A percentile compares a stretch with the other conserved stretches of the same genome.
Conservation (phyloP, 2,888 invertebrate species). For the Branchipolynoe longqiensis region DNA sequence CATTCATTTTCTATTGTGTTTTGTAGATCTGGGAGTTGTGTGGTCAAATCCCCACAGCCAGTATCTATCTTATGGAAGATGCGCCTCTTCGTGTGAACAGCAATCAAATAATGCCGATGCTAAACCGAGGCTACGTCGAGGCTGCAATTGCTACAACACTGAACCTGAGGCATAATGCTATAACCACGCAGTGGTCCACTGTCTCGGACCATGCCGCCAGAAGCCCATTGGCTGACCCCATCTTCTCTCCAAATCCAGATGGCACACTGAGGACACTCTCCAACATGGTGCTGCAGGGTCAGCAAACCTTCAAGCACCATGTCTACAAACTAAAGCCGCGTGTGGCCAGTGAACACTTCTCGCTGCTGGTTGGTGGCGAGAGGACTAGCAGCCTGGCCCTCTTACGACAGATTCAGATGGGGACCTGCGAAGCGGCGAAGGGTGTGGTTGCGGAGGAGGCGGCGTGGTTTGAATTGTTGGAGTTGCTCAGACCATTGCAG, state of each 20-base stretch:
- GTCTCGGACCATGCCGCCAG: neutral
- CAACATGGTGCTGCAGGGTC: neutral
- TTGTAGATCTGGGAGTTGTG: constrained; percentile 22
- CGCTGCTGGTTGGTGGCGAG: constrained; percentile 14
- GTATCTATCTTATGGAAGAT: constrained; percentile 10
- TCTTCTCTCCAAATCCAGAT: neutral
- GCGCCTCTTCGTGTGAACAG: constrained; percentile 1
- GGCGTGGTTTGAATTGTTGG: neutral
- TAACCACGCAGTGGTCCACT: too few species aligned
- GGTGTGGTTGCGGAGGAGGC: neutral
- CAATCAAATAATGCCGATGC: constrained; percentile 5
- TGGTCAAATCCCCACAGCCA: neutral
- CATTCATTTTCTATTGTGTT: neutral
- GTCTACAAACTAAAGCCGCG: constrained; percentile 8
- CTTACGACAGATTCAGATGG: neutral
- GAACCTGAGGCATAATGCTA: neutral
- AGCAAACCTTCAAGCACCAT: neutral
- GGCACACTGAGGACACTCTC: neutral
- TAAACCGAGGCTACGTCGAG: constrained; percentile 22
- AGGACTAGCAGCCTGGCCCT: neutral
- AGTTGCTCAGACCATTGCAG: neutral
- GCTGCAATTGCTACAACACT: neutral
- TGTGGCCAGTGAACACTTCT: neutral
- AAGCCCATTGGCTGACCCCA: neutral
- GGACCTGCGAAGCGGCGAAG: neutral